Percentiles rank a stretch among this genome's conserved stretches.
Conservation (phyloP, 2,888 invertebrate species). For the Salticus scenicus region DNA sequence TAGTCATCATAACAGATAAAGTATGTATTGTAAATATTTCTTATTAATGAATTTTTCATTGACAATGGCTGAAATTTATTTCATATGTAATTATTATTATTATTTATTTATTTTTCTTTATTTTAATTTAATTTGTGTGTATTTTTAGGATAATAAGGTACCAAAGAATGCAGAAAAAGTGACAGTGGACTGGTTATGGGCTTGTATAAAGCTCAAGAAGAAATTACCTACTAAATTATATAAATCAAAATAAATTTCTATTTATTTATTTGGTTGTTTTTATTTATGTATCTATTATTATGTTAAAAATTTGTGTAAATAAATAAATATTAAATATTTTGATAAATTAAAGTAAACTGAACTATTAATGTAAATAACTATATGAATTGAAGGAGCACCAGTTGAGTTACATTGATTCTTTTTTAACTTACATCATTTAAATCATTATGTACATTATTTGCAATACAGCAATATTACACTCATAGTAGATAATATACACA, state of each 20-base stretch:
- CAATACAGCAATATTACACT: no score
- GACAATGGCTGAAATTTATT: background rate
- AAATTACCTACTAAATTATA: slow-evolving; percentile 29
- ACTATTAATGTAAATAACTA: no score
- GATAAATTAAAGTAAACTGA: no score
- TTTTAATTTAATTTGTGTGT: background rate
- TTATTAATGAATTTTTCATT: background rate
- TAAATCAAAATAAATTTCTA: background rate
- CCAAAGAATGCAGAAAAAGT: slow-evolving; percentile 71
- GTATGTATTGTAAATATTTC: background rate
- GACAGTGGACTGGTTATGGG: slow-evolving; percentile 77
- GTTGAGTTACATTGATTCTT: no score
- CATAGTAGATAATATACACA: no score
- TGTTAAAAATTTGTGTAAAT: no score
- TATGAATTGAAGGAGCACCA: no score
- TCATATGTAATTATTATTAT: background rate
- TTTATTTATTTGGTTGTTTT: no score
- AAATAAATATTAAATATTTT: no score
- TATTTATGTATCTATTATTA: no score
- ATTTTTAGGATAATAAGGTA: background rate
- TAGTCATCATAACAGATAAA: slow-evolving; percentile 6
- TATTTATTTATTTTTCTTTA: background rate
- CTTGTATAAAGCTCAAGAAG: slow-evolving; percentile 75
- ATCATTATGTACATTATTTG: no score
- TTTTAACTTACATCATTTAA: no score